Evolutionary conservation across 2,888 invertebrate genomes (phyloP), one percentile per base, ranked within the genome.

Genomic region (Coleophora flavipennella): DNA sequence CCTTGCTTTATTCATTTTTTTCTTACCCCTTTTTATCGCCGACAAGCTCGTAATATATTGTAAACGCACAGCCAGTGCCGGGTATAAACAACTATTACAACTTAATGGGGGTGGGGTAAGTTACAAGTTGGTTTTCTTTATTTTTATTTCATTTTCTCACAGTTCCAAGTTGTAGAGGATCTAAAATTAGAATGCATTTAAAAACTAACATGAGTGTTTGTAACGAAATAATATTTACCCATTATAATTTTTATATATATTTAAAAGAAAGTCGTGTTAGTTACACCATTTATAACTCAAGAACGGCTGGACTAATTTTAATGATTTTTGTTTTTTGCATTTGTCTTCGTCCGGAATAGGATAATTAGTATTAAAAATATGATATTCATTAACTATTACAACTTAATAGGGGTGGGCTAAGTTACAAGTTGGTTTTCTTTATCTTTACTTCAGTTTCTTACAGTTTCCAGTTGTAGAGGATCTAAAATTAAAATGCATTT

Each of bases 341-440:
- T n/a, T n/a, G n/a, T n/a, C n/a, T n/a, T n/a, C n/a, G n/a, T n/a
- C n/a, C n/a, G n/a, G n/a, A n/a, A n/a, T n/a, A n/a, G n/a, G n/a
- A n/a, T n/a, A n/a, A n/a, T n/a, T n/a, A n/a, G n/a, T n/a, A n/a
- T n/a, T n/a, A n/a, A n/a, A n/a, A n/a, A n/a, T n/a, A n/a, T n/a
- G n/a, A n/a, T n/a, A n/a, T n/a, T n/a, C n/a, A n/a, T n/a, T n/a
- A 84, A 80, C 81, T 83, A 81, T 78, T 78, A 80, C 70, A 72
- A 70, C 62, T 76, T 80, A 80, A 80, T 78, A 66, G 67, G 64
- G 51, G 57, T 53, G 61, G 67, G 67, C 62, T 55, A 55, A 52
- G 46, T 50, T 55, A 54, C 53, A 31, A 40, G 50, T 51, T 56
- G 47, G 44, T 49, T 48, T 43, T 36, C 27, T 33, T 42, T 42